Conservation (phyloP, 2,113 vertebrate genomes). For the Macrotis lagotis region DNA sequence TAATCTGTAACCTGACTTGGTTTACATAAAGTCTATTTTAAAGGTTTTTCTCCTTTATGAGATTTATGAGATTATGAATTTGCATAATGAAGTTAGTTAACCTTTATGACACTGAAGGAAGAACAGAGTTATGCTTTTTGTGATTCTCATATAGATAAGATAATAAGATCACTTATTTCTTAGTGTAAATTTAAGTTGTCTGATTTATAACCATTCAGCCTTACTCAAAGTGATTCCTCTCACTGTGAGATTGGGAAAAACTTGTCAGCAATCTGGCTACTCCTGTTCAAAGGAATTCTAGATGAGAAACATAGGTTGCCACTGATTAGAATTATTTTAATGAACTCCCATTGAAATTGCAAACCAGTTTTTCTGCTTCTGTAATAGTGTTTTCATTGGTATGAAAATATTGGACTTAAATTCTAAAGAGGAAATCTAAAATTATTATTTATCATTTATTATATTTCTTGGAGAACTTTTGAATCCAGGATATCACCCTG, state of each 20-base stretch:
- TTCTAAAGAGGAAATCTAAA: neutral
- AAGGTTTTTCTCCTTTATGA: neutral
- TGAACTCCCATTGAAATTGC: neutral
- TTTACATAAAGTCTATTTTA: neutral
- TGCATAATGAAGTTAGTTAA: neutral
- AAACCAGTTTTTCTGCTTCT: neutral
- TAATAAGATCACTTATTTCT: too few relatives aligned
- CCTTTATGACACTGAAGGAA: neutral
- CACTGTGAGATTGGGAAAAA: neutral
- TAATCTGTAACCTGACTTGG: neutral
- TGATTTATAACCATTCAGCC: neutral
- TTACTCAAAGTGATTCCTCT: neutral
- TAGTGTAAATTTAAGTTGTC: neutral
- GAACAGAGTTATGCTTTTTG: neutral
- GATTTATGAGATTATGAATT: neutral
- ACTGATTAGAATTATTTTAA: neutral
- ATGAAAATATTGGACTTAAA: neutral
- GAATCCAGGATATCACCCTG: neutral
- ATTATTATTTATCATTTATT: neutral
- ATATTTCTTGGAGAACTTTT: neutral
- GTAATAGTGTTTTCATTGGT: neutral
- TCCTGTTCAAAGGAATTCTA: neutral
- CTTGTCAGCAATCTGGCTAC: neutral
- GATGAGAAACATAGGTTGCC: neutral
- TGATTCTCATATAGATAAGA: neutral